phyloP scores from a whole-genome alignment of 2,888 invertebrate species.

The Rhabditoides inermis region DNA sequence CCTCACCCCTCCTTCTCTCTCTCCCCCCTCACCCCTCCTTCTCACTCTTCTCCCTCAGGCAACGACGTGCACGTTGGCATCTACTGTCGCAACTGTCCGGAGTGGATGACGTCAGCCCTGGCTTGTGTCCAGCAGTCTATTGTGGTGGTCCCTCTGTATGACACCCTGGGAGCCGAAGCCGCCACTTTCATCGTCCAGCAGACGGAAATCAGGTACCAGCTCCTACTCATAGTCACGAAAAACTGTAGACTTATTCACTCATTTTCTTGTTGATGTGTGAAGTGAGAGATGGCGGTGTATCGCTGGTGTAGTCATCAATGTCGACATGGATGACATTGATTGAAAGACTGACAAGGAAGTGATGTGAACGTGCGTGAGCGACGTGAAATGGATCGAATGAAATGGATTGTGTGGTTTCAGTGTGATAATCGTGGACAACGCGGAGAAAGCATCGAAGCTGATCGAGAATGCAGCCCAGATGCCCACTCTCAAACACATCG shows the following conservation, averaged over 20 bases:
- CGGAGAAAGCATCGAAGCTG: conserved; percentile 26
- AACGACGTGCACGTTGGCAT: conserved; percentile 73
- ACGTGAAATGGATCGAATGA: too few species aligned
- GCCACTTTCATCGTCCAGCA: conserved; percentile 63
- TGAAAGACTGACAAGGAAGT: too few species aligned
- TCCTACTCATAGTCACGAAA: background rate
- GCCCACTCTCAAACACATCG: conserved; percentile 35
- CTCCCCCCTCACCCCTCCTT: too few species aligned
- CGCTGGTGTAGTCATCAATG: too few species aligned
- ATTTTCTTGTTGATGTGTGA: too few species aligned
- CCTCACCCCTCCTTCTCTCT: too few species aligned
- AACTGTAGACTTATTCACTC: background rate
- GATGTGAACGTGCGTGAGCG: too few species aligned
- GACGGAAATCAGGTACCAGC: conserved; percentile 42
- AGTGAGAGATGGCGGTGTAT: too few species aligned
- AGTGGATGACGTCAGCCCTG: conserved; percentile 55
- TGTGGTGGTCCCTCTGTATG: conserved; percentile 88
- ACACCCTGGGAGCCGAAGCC: conserved; percentile 89
- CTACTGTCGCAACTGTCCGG: conserved; percentile 88
- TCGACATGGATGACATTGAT: too few species aligned
- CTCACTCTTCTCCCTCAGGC: too few species aligned
- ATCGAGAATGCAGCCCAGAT: conserved; percentile 16
- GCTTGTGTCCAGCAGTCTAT: conserved; percentile 56
- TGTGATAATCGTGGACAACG: conserved; percentile 39
- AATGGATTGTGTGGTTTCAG: conserved; percentile 11